phyloP scores from a whole-genome alignment of 2,888 invertebrate genomes.

The Drosophila anceps region DNA sequence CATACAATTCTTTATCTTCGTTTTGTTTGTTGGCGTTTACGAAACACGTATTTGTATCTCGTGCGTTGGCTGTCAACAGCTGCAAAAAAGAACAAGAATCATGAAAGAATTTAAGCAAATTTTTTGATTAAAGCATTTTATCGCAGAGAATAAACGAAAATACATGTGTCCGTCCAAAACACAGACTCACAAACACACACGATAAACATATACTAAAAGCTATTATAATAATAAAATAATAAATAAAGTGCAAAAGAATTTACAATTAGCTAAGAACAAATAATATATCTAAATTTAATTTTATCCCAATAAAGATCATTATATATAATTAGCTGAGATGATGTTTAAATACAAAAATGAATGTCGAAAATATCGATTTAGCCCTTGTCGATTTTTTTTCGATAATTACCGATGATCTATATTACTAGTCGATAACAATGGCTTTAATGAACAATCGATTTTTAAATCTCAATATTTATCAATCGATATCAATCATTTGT shows the following conservation, averaged over 20 bases:
- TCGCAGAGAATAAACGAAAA: constrained; percentile 20
- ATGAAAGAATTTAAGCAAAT: constrained; percentile 20
- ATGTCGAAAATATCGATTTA: neutral
- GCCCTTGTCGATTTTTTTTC: neutral
- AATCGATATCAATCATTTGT: neutral
- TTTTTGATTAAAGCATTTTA: constrained; percentile 8
- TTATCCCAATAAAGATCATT: neutral
- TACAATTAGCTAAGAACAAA: neutral
- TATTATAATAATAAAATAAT: constrained; percentile 6
- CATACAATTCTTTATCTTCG: constrained; percentile 55
- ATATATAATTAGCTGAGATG: neutral
- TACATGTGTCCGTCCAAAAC: neutral
- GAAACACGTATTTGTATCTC: constrained; percentile 60
- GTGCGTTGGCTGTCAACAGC: constrained; percentile 47
- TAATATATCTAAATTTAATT: constrained; percentile 3
- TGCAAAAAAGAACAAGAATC: constrained; percentile 53
- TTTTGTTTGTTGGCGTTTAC: constrained; percentile 27
- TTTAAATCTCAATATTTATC: too few species aligned
- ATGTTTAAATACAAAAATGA: neutral
- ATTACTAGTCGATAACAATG: too few species aligned
- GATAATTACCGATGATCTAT: neutral
- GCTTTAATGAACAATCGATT: too few species aligned
- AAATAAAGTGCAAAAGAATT: constrained; percentile 5
- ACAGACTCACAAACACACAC: neutral
- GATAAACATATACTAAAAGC: neutral